A percentile compares a stretch with the other conserved stretches of the same genome.
Conservation (phyloP, 2,113 vertebrate species). For the Dasypus novemcinctus region DNA sequence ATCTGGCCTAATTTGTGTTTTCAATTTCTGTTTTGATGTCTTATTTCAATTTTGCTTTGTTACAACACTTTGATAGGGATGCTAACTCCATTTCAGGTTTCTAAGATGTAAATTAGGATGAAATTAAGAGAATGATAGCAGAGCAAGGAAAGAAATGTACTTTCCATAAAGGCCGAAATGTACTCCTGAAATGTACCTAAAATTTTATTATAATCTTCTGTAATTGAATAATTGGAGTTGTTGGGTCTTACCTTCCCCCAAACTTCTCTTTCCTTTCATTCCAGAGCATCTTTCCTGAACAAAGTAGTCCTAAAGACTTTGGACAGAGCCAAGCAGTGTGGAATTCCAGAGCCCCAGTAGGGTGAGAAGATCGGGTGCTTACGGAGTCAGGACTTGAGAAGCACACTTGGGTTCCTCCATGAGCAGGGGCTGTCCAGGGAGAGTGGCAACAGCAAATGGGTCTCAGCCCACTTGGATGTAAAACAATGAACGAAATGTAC, state of each 20-base stretch:
- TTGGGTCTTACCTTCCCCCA: neutral
- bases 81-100: neutral
- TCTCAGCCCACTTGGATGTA: neutral
- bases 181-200: neutral
- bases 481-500: neutral
- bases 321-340: neutral
- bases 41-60: neutral
- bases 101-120: neutral
- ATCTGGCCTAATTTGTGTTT: neutral
- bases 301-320: neutral
- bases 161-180: neutral
- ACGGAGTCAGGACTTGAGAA: neutral
- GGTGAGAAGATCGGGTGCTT: neutral
- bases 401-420: neutral
- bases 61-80: neutral
- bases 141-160: neutral
- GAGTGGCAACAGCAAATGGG: neutral
- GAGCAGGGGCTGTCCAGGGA: neutral
- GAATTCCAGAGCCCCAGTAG: neutral
- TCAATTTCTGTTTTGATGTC: neutral
- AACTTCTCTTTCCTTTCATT: neutral
- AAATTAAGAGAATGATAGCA: neutral
- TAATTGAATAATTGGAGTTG: neutral
- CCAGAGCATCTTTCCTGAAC: neutral
- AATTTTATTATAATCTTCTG: neutral